Evolutionary conservation across 2,113 vertebrate genomes (phyloP).

Genomic region (Cheirogaleus medius): DNA sequence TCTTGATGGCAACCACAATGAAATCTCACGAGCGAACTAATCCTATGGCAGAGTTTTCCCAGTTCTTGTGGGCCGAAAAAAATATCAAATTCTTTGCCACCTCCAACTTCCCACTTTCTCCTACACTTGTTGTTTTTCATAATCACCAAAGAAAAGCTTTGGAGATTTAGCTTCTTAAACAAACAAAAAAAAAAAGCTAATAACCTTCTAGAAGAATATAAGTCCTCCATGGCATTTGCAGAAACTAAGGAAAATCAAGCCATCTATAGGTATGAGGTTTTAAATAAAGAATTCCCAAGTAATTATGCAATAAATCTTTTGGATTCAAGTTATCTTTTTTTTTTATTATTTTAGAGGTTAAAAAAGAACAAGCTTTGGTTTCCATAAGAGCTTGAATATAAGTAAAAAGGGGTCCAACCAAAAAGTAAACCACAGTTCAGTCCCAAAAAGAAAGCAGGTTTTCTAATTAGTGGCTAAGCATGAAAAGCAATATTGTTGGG

Average conservation of each 20-base stretch:
- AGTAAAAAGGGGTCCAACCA: not conserved
- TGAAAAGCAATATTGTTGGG: conserved; percentile 62
- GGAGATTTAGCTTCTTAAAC: not conserved
- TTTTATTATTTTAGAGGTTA: not conserved
- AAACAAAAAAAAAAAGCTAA: not conserved
- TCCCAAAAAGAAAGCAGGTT: conserved; percentile 34
- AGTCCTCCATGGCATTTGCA: not conserved
- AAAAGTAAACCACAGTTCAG: conserved; percentile 27
- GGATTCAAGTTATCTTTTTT: not conserved
- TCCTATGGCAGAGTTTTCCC: not conserved
- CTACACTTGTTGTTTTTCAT: not conserved
- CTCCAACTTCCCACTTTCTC: not conserved
- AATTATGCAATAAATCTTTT: not conserved
- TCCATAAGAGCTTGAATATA: not conserved
- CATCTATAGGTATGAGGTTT: not conserved
- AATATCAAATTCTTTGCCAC: conserved; percentile 8
- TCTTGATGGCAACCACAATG: not conserved
- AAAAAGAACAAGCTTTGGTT: not conserved
- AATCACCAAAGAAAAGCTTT: not conserved
- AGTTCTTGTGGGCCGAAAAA: not conserved
- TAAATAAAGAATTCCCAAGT: not conserved
- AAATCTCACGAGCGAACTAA: conserved; percentile 28
- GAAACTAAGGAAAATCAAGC: not conserved
- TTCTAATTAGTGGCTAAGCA: conserved; percentile 45
- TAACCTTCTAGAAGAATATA: not conserved